phyloP scores from a whole-genome alignment of 2,888 invertebrate species.

The Caenorhabditis panamensis region DNA sequence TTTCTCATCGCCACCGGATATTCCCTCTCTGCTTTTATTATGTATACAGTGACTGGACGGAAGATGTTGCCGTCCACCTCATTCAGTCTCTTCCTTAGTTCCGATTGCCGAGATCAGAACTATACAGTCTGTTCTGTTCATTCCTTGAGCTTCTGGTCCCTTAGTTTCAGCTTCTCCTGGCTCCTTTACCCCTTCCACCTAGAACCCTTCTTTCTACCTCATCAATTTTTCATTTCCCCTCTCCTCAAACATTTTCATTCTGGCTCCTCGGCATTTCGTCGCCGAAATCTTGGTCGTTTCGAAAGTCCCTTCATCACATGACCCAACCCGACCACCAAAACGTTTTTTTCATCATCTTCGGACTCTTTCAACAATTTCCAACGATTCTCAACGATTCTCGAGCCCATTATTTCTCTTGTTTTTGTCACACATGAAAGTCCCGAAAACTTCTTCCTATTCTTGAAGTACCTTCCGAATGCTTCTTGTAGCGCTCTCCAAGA shows the following conservation, averaged over 20 bases:
- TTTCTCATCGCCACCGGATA: slow-evolving; percentile 52
- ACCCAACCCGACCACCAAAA: background rate
- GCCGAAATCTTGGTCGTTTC: background rate
- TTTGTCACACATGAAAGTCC: slow-evolving; percentile 8
- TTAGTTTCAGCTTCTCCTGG: too few relatives aligned
- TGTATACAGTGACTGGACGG: slow-evolving; percentile 34
- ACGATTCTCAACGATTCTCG: slow-evolving; percentile 13
- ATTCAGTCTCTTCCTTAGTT: slow-evolving; percentile 23
- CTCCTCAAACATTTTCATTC: background rate
- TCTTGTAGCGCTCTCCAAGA: slow-evolving; percentile 24
- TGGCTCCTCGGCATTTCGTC: background rate
- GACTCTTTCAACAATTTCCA: slow-evolving; percentile 15
- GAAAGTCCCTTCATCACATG: background rate
- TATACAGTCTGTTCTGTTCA: background rate
- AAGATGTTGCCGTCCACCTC: slow-evolving; percentile 18
- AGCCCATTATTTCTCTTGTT: slow-evolving; percentile 34
- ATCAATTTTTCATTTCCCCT: background rate
- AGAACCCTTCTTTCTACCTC: too few relatives aligned
- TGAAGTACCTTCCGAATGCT: slow-evolving; percentile 42
- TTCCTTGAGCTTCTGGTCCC: too few relatives aligned
- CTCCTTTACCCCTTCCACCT: too few relatives aligned
- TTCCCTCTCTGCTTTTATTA: slow-evolving; percentile 24
- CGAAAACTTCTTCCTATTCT: background rate
- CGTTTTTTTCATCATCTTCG: slow-evolving; percentile 19
- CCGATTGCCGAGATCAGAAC: slow-evolving; percentile 8